Evolutionary conservation across 2,113 vertebrate genomes (phyloP).

Genomic region (Oryzias melastigma): DNA sequence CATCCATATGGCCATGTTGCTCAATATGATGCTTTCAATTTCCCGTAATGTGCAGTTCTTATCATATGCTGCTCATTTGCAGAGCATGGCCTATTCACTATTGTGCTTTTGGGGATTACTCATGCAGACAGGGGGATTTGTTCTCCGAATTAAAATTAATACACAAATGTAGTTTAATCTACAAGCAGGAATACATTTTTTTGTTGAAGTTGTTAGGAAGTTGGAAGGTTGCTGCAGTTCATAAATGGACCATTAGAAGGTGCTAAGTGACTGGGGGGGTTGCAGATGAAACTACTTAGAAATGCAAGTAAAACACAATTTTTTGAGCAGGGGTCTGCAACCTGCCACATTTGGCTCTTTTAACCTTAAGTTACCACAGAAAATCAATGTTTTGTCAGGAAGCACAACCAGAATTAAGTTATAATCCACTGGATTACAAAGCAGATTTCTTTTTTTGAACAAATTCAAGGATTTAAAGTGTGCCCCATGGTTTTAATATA

Average conservation of each 20-base stretch:
- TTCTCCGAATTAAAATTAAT: slow-evolving; percentile 35
- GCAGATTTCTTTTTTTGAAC: no score
- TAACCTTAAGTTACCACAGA: no score
- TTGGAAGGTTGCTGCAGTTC: slow-evolving; percentile 46
- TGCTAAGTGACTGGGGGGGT: slow-evolving; percentile 62
- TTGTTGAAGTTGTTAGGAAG: slow-evolving; percentile 15
- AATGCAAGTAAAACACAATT: not conserved
- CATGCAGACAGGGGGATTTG: slow-evolving; percentile 1
- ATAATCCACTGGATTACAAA: no score
- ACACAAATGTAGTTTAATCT: slow-evolving; percentile 47
- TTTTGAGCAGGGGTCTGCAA: no score
- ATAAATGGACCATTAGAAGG: slow-evolving; percentile 61
- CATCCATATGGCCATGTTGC: slow-evolving; percentile 37
- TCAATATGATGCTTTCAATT: slow-evolving; percentile 35
- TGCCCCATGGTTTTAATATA: no score
- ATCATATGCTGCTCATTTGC: slow-evolving; percentile 48
- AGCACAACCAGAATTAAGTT: no score
- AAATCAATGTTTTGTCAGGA: no score
- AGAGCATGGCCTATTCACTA: slow-evolving; percentile 14
- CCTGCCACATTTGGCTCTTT: no score
- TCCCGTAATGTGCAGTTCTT: slow-evolving; percentile 31
- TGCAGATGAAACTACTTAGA: not conserved
- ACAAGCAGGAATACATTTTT: slow-evolving; percentile 37
- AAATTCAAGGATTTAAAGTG: no score
- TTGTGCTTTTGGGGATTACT: no score